These are phyloP conservation scores for Corythornis vintsioides DNA, from an alignment of 2,113 vertebrate species.

Conservation along the genomic window DNA sequence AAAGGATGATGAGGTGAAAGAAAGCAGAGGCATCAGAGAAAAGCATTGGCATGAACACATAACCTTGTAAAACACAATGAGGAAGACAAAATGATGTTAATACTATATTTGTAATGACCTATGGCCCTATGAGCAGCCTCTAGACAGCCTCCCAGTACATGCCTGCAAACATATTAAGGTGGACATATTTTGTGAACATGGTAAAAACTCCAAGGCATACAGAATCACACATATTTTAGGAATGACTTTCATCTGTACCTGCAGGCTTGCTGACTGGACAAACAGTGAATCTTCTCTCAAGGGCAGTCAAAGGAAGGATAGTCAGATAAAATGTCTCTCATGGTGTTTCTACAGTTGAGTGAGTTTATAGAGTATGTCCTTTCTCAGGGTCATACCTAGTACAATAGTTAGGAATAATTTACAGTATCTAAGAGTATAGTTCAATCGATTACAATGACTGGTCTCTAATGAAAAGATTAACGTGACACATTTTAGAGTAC, in stretches of 20 bases:
- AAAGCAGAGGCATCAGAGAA: not conserved
- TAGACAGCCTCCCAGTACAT: not conserved
- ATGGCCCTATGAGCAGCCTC: not conserved
- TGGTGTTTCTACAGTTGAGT: not conserved
- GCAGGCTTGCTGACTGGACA: conserved; percentile 1
- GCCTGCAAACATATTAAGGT: not conserved
- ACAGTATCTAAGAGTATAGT: not conserved
- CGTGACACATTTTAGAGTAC: not conserved
- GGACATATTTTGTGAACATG: rapidly evolving
- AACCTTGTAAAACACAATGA: not conserved
- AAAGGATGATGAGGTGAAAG: not conserved
- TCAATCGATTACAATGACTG: not conserved
- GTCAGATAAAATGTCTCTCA: not conserved
- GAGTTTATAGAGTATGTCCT: not conserved
- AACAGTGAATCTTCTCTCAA: not conserved
- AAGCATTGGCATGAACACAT: not conserved
- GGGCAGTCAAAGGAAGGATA: not conserved
- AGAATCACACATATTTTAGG: not conserved
- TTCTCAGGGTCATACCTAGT: not conserved
- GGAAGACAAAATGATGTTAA: not conserved
- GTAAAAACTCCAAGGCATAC: not conserved
- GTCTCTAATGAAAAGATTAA: not conserved
- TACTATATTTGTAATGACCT: rapidly evolving
- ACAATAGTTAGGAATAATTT: not conserved
- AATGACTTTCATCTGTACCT: not conserved